Percentiles rank a stretch among this genome's conserved stretches.
Conservation (phyloP, 35 echinoderm and acorn worm species). For the Eucidaris tribuloides region DNA sequence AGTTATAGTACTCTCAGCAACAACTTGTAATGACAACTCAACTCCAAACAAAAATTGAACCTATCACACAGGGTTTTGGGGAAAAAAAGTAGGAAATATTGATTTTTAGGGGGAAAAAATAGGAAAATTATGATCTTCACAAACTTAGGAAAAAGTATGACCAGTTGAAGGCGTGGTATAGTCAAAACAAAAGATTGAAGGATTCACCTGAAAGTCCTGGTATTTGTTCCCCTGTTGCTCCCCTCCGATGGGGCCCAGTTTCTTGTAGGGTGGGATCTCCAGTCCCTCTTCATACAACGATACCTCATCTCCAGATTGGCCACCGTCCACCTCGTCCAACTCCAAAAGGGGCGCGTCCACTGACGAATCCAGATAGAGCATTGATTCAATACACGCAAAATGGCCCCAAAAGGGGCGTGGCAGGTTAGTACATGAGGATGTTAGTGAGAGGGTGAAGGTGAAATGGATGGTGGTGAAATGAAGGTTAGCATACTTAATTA, state of each 20-base stretch:
- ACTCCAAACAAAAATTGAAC: no score
- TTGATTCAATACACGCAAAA: slow-evolving; percentile 27
- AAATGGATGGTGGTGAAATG: neutral
- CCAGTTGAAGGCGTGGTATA: no score
- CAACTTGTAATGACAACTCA: no score
- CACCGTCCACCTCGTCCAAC: slow-evolving; percentile 22
- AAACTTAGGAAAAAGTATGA: no score
- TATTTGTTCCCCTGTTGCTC: slow-evolving; percentile 38
- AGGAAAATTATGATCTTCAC: no score
- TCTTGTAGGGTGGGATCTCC: slow-evolving; percentile 61
- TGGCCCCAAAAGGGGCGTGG: neutral
- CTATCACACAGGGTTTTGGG: no score
- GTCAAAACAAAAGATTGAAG: no score
- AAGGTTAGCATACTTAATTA: no score
- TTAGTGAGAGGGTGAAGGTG: neutral
- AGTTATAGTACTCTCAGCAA: no score
- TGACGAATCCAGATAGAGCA: slow-evolving; percentile 15
- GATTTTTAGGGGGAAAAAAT: no score
- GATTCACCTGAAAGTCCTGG: slow-evolving; percentile 90
- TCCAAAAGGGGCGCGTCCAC: neutral
- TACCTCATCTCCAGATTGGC: slow-evolving; percentile 3
- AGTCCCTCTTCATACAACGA: slow-evolving; percentile 22
- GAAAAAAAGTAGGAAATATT: no score
- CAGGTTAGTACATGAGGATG: neutral
- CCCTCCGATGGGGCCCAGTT: slow-evolving; percentile 46